phyloP scores from a whole-genome alignment of 2,113 vertebrate genomes.

The Struthio camelus region DNA sequence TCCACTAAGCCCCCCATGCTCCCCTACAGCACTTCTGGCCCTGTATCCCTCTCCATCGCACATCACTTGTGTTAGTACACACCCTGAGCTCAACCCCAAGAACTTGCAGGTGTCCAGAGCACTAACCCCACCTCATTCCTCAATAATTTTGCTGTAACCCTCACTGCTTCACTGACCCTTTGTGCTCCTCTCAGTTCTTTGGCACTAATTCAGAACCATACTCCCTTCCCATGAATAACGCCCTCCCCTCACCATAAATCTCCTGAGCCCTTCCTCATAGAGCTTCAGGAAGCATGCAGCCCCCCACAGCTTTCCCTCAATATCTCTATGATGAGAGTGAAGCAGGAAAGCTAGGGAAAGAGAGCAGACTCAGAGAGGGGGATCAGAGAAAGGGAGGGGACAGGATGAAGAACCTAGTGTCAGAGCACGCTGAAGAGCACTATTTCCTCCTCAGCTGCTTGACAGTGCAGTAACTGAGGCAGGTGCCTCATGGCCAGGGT shows the following conservation, averaged over 20 bases:
- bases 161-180: not conserved
- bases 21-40: not conserved
- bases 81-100: not conserved
- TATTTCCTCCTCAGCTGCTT: not conserved
- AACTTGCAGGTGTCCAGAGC: not conserved
- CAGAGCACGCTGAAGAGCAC: fast-evolving
- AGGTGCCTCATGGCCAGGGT: not conserved
- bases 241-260: not conserved
- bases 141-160: not conserved
- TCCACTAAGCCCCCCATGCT: not conserved
- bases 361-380: not conserved
- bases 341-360: not conserved
- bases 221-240: not conserved
- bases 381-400: not conserved
- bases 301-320: not conserved
- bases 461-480: not conserved
- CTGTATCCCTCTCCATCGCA: not conserved
- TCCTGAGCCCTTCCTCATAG: not conserved
- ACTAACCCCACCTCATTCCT: not conserved
- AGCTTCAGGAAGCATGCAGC: not conserved
- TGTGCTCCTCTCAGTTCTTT: not conserved
- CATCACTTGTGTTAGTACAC: not conserved
- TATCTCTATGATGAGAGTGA: not conserved
- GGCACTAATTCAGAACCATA: not conserved
- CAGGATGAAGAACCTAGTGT: not conserved